A percentile compares a stretch with the other conserved stretches of the same genome.
Conservation (phyloP, 2,113 vertebrate genomes). For the Paramisgurnus dabryanus region DNA sequence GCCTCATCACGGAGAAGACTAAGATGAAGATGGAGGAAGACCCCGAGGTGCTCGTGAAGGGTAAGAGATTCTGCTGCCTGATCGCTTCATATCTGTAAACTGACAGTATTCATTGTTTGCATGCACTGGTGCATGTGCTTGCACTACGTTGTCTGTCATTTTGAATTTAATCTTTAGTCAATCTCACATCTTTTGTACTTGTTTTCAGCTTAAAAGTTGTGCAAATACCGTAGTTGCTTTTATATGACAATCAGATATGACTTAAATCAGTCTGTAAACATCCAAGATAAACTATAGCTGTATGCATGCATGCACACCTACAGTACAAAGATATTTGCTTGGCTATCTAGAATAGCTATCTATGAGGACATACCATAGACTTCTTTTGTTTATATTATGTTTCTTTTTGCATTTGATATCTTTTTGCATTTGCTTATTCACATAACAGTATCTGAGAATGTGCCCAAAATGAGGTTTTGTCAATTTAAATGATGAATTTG, state of each 20-base stretch:
- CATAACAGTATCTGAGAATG: too few species aligned
- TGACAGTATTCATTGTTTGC: background rate
- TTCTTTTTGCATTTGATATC: too few species aligned
- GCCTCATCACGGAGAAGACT: constrained; percentile 85
- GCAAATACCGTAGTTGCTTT: background rate
- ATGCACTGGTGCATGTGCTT: constrained; percentile 4
- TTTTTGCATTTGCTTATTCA: too few species aligned
- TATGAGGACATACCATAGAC: too few species aligned
- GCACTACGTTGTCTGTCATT: too few species aligned
- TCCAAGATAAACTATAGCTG: background rate
- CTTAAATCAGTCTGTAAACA: background rate
- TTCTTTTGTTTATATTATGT: background rate
- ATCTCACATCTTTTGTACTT: background rate
- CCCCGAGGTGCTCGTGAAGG: constrained; percentile 84
- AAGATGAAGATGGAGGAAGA: constrained; percentile 82
- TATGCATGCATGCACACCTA: background rate
- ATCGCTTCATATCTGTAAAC: background rate
- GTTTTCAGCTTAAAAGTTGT: background rate
- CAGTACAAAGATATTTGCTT: too few species aligned
- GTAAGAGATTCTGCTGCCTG: constrained; percentile 67
- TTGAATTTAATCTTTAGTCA: background rate
- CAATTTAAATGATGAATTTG: too few species aligned
- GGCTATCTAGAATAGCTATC: too few species aligned
- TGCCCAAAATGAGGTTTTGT: too few species aligned
- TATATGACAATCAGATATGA: background rate